Evolutionary conservation across 1,140 invertebrate species (phyloP), one percentile per base, ranked within the genome.

Genomic region (Drosophila bocqueti): DNA sequence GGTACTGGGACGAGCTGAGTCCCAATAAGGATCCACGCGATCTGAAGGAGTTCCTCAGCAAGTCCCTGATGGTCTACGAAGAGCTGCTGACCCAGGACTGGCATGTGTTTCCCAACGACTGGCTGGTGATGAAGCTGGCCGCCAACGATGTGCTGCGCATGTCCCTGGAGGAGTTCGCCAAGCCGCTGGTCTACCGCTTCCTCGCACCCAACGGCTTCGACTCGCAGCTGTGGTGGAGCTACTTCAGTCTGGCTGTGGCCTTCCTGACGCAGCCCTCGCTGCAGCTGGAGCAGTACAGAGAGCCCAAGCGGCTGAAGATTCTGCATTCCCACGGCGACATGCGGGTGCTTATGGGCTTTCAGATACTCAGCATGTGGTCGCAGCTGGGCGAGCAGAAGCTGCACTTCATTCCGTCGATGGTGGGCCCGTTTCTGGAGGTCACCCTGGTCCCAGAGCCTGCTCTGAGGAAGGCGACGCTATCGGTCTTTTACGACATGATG

Each of bases 401-500:
- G 10, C 96, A 98, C 86, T 98, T 99, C 84, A 97, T 99, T 83
- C 98, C 98, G 1, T 96, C 96, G 2, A 96, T 99, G 95, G 98
- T 99, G 10, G 98, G 98, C 4, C 97, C 98, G 0, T 96, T 99
- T 82, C 94, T 99, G 15, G 98, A 99, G 94, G 97, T 99, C 9
- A 98, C 98, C 0, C 93, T 99, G 21, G 97, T 99, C 21, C 97
- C 97, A 1, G 97, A 99, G 91, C 95, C 95, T 65, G 96, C 97
- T 81, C 92, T 99, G 18, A 94, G 98, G 8, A 97, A 98, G 87
- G 97, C 97, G 0, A 99, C 98, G 0, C 94, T 99, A 18, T 97
- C 97, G 11, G 98, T 99, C 34, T 98, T 99, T 83, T 99, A 99
- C 90, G 98, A 99, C 89, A 98, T 99, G 96, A 98, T 99, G 97